Evolutionary conservation across 1,140 invertebrate species (phyloP).

Genomic region (Diachasma alloeum): DNA sequence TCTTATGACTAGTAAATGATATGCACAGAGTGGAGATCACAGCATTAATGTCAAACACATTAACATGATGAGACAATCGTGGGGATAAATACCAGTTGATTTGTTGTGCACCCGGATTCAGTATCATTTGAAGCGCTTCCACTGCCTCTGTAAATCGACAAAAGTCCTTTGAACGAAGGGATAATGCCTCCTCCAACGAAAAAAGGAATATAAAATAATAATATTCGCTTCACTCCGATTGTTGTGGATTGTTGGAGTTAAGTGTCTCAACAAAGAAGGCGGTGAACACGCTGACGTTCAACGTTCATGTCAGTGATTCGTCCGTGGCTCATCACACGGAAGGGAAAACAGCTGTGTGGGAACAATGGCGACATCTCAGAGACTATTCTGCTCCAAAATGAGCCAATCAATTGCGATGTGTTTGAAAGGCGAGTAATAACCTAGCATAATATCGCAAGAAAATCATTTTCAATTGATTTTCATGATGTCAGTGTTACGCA

Average conservation of each 20-base stretch:
- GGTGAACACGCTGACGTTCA: neutral
- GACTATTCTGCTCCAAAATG: neutral
- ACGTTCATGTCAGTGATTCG: neutral
- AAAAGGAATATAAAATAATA: neutral
- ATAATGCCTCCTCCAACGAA: neutral
- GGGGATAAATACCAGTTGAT: neutral
- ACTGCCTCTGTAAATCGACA: neutral
- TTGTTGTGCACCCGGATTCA: neutral
- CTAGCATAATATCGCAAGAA: neutral
- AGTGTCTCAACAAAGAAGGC: neutral
- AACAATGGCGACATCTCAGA: neutral
- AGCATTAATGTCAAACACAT: neutral
- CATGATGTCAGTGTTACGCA: neutral
- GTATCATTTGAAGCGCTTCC: neutral
- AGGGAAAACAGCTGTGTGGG: neutral
- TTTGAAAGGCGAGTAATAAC: neutral
- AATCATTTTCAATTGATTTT: neutral
- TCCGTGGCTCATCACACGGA: neutral
- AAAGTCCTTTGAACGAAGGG: neutral
- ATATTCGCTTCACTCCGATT: neutral
- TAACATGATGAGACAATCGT: neutral
- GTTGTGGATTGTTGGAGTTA: neutral
- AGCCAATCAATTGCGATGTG: neutral
- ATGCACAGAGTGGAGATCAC: too few relatives aligned
- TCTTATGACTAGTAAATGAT: neutral